Evolutionary conservation across 2,888 invertebrate species (phyloP), one percentile per base, ranked within the genome.

Genomic region (Protonemura montana): DNA sequence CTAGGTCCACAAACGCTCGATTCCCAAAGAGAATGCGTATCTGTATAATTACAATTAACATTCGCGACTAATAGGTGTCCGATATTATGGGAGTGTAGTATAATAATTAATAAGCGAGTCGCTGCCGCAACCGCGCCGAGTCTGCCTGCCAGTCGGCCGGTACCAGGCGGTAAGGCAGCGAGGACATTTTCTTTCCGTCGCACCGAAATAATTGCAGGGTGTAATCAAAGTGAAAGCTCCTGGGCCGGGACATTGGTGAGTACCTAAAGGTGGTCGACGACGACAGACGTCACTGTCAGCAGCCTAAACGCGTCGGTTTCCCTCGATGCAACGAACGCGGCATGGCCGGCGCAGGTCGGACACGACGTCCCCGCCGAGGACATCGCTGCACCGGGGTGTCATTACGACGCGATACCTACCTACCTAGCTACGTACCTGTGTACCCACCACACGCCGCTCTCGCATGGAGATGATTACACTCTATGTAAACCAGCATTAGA

Each of bases 401-500:
- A 59, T 59, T 21, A 59, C 59, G 59, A 59, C 21, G 59, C 1
- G 6, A 3, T 3, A 21, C 59, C 59, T 10, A 10, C 35, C 35
- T 3, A 35, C 35, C 35, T 3, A 35, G 5, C 35, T 35, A 35
- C 35, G 35, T 35, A 3, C 10, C 35, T 35, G 10, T 35, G 35
- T 35, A 10, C n/a, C n/a, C n/a, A n/a, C n/a, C n/a, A n/a, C n/a
- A 25, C n/a, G 26, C 78, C 28, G 26, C 59, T 59, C 59, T 21
- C 30, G 81, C 84, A 59, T 42, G 42, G 84, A 76, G 84, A 84
- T 84, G 84, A 84, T 84, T 84, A 76, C 76, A 84, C 84, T 76
- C 59, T 76, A 84, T 84, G 76, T 84, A 76, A 84, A 84, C 84
- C 84, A 84, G 59, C 84, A 84, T 84, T 84, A 84, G 84, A 84